Conservation (phyloP, 2,888 invertebrate genomes). For the Heliconius charithonia region DNA sequence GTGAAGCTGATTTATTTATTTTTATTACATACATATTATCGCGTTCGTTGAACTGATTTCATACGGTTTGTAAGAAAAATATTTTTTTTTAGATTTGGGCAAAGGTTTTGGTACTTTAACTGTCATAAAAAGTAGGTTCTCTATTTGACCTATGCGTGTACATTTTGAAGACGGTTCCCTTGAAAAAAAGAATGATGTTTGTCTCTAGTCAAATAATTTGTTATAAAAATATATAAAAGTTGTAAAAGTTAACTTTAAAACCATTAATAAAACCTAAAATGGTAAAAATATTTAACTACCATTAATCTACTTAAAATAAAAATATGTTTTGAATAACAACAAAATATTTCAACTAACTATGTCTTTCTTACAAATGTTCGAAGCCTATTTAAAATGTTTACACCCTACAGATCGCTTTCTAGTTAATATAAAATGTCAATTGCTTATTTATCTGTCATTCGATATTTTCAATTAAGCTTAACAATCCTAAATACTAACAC, state of each 20-base stretch:
- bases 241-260: background rate
- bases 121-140: too few relatives aligned
- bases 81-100: too few relatives aligned
- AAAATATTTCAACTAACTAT: background rate
- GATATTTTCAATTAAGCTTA: slow-evolving; percentile 44
- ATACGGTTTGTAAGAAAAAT: too few relatives aligned
- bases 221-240: background rate
- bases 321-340: background rate
- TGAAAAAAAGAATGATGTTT: background rate
- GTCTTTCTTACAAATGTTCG: background rate
- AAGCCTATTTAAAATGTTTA: slow-evolving; percentile 2
- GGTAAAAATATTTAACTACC: background rate
- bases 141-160: too few relatives aligned
- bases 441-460: slow-evolving; percentile 55
- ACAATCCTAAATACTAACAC: slow-evolving; percentile 46
- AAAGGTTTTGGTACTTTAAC: too few relatives aligned
- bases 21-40: too few relatives aligned
- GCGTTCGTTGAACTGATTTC: too few relatives aligned
- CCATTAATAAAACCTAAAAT: too few relatives aligned
- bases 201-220: background rate
- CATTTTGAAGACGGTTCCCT: too few relatives aligned
- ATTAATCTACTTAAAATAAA: background rate
- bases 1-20: too few relatives aligned
- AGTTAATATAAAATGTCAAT: slow-evolving; percentile 60
- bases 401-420: slow-evolving; percentile 23